Conservation (phyloP, 1,140 invertebrate species). For the Heterodera schachtii region DNA sequence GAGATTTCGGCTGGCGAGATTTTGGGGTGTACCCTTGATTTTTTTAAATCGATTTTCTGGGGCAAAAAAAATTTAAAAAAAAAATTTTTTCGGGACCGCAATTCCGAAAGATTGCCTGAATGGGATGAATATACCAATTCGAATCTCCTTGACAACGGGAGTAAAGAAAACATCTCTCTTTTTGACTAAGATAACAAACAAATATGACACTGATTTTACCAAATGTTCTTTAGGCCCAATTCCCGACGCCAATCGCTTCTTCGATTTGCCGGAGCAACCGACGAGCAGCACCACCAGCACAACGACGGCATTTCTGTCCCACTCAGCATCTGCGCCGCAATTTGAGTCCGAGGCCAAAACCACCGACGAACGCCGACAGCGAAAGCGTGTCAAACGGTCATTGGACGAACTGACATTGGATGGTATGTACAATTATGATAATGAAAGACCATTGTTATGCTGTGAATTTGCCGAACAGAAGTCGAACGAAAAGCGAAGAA, state of each 20-base stretch:
- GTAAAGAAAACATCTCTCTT: too few relatives aligned
- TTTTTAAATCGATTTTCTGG: too few relatives aligned
- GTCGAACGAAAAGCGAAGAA: background rate
- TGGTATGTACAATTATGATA: background rate
- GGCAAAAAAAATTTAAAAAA: too few relatives aligned
- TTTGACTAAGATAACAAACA: too few relatives aligned
- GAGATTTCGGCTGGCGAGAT: too few relatives aligned
- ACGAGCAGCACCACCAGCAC: conserved; percentile 70
- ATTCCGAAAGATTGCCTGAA: too few relatives aligned
- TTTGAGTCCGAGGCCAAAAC: conserved; percentile 70
- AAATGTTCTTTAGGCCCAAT: conserved; percentile 71
- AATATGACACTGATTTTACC: conserved; percentile 30
- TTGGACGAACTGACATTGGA: conserved; percentile 39
- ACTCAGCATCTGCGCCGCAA: conserved; percentile 43
- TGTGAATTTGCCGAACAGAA: background rate
- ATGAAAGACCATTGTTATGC: background rate
- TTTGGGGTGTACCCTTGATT: too few relatives aligned
- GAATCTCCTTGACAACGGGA: too few relatives aligned
- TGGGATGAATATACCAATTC: too few relatives aligned
- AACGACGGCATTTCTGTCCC: conserved; percentile 35
- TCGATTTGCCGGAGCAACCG: conserved; percentile 72
- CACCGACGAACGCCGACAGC: conserved; percentile 71
- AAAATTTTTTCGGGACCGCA: too few relatives aligned
- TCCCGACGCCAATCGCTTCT: conserved; percentile 90
- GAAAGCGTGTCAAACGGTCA: conserved; percentile 77